Evolutionary conservation across 2,888 invertebrate species (phyloP), one percentile per base, ranked within the genome.

Genomic region (Cantharis flavilabris): DNA sequence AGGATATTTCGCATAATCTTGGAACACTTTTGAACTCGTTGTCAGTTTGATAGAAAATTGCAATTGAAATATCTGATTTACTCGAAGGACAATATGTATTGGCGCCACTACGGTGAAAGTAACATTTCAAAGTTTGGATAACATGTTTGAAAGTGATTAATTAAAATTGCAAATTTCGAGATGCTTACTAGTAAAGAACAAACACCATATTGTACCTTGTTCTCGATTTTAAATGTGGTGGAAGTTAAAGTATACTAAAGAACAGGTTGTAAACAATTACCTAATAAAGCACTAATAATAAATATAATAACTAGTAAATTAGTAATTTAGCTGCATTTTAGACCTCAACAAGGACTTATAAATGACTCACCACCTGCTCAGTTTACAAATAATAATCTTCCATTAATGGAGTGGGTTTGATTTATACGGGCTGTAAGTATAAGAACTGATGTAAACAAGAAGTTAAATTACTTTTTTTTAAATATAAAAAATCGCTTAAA

Each of bases 211-310:
- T 49, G 49, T 49, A 49, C 49, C 49, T 49, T 49, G 49, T 49
- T 49, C 49, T 49, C 49, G 49, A 49, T 49, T 49, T 49, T 49
- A 49, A 49, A 49, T 49, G 49, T 49, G 49, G 49, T 49, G 49
- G 49, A 49, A 49, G 49, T 49, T 49, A n/a, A 49, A n/a, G 49
- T 49, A 49, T 49, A 49, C 49, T 49, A 62, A 63, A 62, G 62
- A 71, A 71, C 71, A 20, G 62, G 63, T 71, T 63, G 62, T 26
- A 62, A 62, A 71, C 62, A 71, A 71, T 71, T 26, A 26, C 71
- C 63, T 26, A 26, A 71, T 71, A 62, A 67, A 67, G 65, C 26
- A 67, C 65, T 67, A 23, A 67, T 67, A 67, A 67, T 67, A 67
- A 67, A 67, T 23, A 67, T 67, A 67, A 67, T 67, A 67, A 67